Base-by-base conservation (phyloP, 2,113 vertebrate genomes). In the Erythrolamprus reginae region DNA sequence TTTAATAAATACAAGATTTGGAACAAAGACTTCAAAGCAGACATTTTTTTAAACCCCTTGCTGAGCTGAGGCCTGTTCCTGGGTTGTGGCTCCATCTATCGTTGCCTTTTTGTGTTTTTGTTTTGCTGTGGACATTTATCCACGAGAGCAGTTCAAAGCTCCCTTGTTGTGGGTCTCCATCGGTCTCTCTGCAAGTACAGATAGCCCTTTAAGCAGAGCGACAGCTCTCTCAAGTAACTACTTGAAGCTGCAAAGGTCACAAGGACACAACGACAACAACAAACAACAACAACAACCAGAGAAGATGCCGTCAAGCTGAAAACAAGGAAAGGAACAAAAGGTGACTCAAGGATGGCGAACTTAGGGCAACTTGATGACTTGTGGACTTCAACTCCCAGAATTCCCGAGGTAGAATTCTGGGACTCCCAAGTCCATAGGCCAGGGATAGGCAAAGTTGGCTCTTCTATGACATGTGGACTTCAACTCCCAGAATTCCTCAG, bases 291-390 rank as follows among this genome's bases (percentile, higher is more conserved):
- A 1, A 26, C 55, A 7, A 56, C 51, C 21, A 6, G 92, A 93
- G 94, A 93, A 92, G 91, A 96, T 93, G 92, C 92, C 95, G 88
- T 94, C 93, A 92, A 77, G 23, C 42, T 15, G 21, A 47, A 47
- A 89, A 82, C 42, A 82, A 88, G 42, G 19, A 47, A 10, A 28
- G 33, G 10, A 26, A 51, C 10, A 12, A 10, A 10, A 83, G 21
- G 9, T 83, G 28, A 65, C 61, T 65, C 28, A n/a, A n/a, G 12
- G 13, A 6, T 17, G 28, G 61, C 28, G 12, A 15, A 33, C 5
- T 0, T 0, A 1, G 6, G 13, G 61, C 12, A 17, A 33, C 28
- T 33, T 33, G 2, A 65, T 6, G 28, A 65, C 12, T 4, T 2
- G 61, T 2, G 12, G 61, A 65, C 4, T 65, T 65, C 28, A 17